Evolutionary conservation across 2,113 vertebrate species (phyloP).

Genomic region (Pan troglodytes): NHGRI_mPanTro3-v2.1_pri NC_072398.2:194896001-194896500

Average conservation of each 20-base stretch:
- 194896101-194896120: conserved; percentile 98
- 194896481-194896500: neutral
- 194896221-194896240: conserved; percentile 97
- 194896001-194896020: conserved; percentile 95
- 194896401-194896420: neutral
- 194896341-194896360: conserved; percentile 70
- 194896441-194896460: neutral
- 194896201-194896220: conserved; percentile 99
- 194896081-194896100: conserved; percentile 98
- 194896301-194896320: conserved; percentile 58
- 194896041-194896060: conserved; percentile 99
- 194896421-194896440: conserved; percentile 42
- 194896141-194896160: conserved; percentile 99
- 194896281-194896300: conserved; percentile 98
- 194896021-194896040: conserved; percentile 93
- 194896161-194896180: conserved; percentile 97
- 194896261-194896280: conserved; percentile 98
- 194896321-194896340: conserved; percentile 61
- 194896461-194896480: conserved; percentile 56
- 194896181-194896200: conserved; percentile 97
- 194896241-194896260: conserved; percentile 99
- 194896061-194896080: conserved; percentile 99
- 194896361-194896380: conserved; percentile 59
- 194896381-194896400: conserved; percentile 24
- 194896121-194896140: conserved; percentile 99